phyloP scores from a whole-genome alignment of 2,113 vertebrate genomes.

The Seriola aureovittata region DNA sequence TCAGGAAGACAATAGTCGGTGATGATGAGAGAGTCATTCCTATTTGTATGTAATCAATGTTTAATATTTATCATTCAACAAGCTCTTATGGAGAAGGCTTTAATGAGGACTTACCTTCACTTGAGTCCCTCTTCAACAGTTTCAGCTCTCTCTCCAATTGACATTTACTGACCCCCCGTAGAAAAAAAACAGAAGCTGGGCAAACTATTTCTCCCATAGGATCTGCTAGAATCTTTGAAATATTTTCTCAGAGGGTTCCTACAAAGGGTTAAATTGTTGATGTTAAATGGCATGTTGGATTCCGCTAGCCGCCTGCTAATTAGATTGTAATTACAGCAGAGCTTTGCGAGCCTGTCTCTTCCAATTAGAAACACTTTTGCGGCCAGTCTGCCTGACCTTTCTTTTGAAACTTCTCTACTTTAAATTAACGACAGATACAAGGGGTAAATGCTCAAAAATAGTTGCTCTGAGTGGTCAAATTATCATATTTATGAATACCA shows the following conservation, averaged over 20 bases:
- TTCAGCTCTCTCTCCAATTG: slow-evolving; percentile 62
- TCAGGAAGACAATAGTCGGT: slow-evolving; percentile 67
- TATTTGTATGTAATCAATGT: slow-evolving; percentile 79
- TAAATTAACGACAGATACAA: slow-evolving; percentile 73
- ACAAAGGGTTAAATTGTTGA: slow-evolving; percentile 84
- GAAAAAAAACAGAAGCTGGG: slow-evolving; percentile 55
- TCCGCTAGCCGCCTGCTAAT: slow-evolving; percentile 83
- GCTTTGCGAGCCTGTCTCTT: slow-evolving; percentile 80
- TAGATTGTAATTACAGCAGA: slow-evolving; percentile 84
- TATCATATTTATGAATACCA: slow-evolving; percentile 53
- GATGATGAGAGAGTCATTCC: slow-evolving; percentile 68
- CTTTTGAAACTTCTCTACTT: slow-evolving; percentile 79
- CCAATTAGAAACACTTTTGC: slow-evolving; percentile 83
- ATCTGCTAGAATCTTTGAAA: slow-evolving; percentile 59
- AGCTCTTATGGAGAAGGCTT: slow-evolving; percentile 65
- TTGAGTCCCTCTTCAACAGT: slow-evolving; percentile 65
- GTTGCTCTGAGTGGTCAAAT: slow-evolving; percentile 61
- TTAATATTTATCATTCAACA: slow-evolving; percentile 77
- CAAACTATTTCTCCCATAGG: slow-evolving; percentile 51
- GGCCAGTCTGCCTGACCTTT: slow-evolving; percentile 80
- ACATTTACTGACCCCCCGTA: slow-evolving; percentile 72
- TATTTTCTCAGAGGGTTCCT: slow-evolving; percentile 49
- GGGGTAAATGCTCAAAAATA: slow-evolving; percentile 68
- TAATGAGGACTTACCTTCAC: slow-evolving; percentile 74
- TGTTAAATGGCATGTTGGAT: slow-evolving; percentile 81